Percentiles rank a stretch among this genome's conserved stretches.
Conservation (phyloP, 2,797 vertebrate genomes). For the Eleutherodactylus coqui region DNA sequence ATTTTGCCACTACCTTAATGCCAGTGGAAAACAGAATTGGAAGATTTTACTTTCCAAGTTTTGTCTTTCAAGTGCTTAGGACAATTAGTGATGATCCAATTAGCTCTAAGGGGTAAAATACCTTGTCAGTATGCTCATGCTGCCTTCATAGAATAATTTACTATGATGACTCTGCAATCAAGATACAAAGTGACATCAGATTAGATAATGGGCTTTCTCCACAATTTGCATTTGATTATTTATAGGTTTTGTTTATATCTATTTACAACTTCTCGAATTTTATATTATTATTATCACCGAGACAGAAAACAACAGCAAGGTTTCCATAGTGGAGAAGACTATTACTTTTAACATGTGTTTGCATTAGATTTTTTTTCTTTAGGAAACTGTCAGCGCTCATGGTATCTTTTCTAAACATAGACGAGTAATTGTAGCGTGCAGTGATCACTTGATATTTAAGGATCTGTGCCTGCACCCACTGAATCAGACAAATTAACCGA, state of each 20-base stretch:
- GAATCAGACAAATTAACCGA: slow-evolving; percentile 53
- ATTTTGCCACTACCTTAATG: not conserved
- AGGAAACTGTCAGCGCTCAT: slow-evolving; percentile 33
- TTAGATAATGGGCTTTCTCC: slow-evolving; percentile 10
- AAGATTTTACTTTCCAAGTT: not conserved
- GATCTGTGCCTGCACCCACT: slow-evolving; percentile 39
- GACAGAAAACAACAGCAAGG: not conserved
- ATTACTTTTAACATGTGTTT: slow-evolving; percentile 24
- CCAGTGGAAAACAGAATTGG: not conserved
- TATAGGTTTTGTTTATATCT: slow-evolving; percentile 25
- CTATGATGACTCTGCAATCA: slow-evolving; percentile 37
- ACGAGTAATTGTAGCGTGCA: slow-evolving; percentile 53
- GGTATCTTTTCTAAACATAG: slow-evolving; percentile 57
- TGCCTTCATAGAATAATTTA: slow-evolving; percentile 31
- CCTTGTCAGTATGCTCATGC: slow-evolving; percentile 16
- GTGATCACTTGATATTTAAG: slow-evolving; percentile 57
- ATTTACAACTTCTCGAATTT: not conserved
- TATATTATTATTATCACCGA: not conserved
- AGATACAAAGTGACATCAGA: slow-evolving; percentile 36
- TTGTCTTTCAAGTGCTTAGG: slow-evolving; percentile 6
- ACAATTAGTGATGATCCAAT: slow-evolving; percentile 44
- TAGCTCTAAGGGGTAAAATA: slow-evolving; percentile 23
- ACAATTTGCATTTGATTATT: slow-evolving; percentile 7
- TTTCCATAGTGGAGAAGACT: not conserved
- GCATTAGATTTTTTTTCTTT: slow-evolving; percentile 25